Conservation (phyloP, 2,888 invertebrate species). For the Alviniconcha strummeri region DNA sequence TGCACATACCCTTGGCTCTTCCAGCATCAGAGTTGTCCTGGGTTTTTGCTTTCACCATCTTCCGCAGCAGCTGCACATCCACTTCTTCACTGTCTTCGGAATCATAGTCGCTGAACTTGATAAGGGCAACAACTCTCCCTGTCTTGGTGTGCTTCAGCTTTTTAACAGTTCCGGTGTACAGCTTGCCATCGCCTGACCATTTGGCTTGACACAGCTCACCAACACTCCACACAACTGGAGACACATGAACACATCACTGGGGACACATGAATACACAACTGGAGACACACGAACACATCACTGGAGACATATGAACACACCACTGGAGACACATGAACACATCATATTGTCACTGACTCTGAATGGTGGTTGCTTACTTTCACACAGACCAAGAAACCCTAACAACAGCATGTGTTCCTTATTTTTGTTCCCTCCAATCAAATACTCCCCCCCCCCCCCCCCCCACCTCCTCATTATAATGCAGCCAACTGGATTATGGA, state of each 20-base stretch:
- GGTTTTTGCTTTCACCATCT: conserved; percentile 16
- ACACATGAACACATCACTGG: neutral
- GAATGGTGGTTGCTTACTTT: too few relatives aligned
- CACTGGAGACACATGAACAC: conserved; percentile 24
- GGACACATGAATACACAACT: conserved; percentile 44
- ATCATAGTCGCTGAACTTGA: conserved; percentile 52
- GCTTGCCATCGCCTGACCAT: conserved; percentile 51
- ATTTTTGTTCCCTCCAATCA: too few relatives aligned
- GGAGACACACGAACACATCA: neutral
- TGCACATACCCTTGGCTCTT: too few relatives aligned
- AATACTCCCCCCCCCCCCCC: too few relatives aligned
- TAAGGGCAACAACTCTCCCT: conserved; percentile 45
- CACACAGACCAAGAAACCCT: too few relatives aligned
- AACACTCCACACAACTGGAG: conserved; percentile 52
- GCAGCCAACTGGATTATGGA: too few relatives aligned
- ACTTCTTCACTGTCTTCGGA: conserved; percentile 53
- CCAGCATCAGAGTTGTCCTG: too few relatives aligned
- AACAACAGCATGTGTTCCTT: too few relatives aligned
- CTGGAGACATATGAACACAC: conserved; percentile 42
- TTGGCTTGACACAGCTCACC: conserved; percentile 56
- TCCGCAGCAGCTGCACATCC: conserved; percentile 43
- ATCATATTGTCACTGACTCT: neutral
- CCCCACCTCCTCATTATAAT: too few relatives aligned
- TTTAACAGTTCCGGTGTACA: conserved; percentile 49
- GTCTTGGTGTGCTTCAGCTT: conserved; percentile 39